These are phyloP conservation scores for Sardina pilchardus DNA, from an alignment of 2,113 vertebrate genomes.

Conservation along the genomic window DNA sequence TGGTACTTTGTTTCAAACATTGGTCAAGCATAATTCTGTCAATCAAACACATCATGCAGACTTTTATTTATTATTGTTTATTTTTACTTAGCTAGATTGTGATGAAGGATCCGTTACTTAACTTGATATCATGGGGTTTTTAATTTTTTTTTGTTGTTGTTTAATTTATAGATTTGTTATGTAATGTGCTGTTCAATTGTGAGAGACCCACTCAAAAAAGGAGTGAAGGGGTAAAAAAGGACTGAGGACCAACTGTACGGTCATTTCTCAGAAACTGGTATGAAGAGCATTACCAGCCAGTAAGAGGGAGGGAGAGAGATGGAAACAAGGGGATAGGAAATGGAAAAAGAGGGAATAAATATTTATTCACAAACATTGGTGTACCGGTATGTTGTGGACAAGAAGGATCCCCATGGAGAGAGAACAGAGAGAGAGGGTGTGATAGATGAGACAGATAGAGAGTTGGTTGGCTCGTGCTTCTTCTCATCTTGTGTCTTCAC, in stretches of 20 bases:
- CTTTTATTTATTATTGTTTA: no score
- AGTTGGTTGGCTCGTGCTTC: neutral
- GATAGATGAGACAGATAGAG: neutral
- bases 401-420: neutral
- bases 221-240: constrained; percentile 14
- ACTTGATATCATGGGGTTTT: no score
- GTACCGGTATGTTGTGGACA: neutral
- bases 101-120: no score
- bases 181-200: no score
- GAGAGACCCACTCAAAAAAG: no score
- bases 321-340: neutral
- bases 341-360: neutral
- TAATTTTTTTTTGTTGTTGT: no score
- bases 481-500: neutral
- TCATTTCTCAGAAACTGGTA: constrained; percentile 44
- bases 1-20: no score
- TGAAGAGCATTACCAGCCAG: neutral
- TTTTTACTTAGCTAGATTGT: no score
- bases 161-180: no score
- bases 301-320: neutral
- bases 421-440: neutral
- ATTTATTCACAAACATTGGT: neutral
- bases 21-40: no score
- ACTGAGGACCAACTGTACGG: constrained; percentile 52
- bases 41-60: no score